Percentiles rank a stretch among this genome's conserved stretches.
Conservation (phyloP, 1,140 invertebrate species). For the Zaprionus kolodkinae region DNA sequence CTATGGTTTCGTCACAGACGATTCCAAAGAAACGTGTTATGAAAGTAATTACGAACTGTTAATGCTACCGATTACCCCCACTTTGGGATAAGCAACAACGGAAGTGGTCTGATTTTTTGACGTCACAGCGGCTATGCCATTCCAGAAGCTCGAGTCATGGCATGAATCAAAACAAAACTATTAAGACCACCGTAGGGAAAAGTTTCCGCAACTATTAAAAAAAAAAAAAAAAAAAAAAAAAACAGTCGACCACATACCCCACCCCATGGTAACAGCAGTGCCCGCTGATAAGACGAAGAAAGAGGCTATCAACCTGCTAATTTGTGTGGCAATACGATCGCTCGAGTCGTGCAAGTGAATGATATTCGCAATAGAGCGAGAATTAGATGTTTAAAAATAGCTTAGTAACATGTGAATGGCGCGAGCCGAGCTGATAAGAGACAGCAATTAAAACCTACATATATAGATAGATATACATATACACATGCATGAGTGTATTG, state of each 20-base stretch:
- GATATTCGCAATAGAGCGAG: conserved; percentile 20
- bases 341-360: conserved; percentile 15
- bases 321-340: conserved; percentile 15
- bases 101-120: background rate
- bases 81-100: background rate
- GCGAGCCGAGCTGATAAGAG: conserved; percentile 64
- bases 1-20: background rate
- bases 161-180: conserved; percentile 12
- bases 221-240: too few relatives aligned
- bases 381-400: conserved; percentile 58
- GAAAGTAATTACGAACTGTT: background rate
- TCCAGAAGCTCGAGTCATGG: background rate
- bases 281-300: background rate
- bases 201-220: conserved; percentile 20
- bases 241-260: background rate
- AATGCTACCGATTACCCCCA: background rate
- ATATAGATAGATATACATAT: background rate
- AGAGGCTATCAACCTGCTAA: conserved; percentile 57
- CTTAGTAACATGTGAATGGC: conserved; percentile 66
- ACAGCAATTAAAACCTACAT: conserved; percentile 10
- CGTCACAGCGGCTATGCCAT: conserved; percentile 1
- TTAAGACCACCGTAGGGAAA: conserved; percentile 9
- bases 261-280: conserved; percentile 41
- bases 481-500: background rate
- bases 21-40: background rate